Evolutionary conservation across 2,113 vertebrate genomes (phyloP).

Genomic region (Nesogale talazaci): DNA sequence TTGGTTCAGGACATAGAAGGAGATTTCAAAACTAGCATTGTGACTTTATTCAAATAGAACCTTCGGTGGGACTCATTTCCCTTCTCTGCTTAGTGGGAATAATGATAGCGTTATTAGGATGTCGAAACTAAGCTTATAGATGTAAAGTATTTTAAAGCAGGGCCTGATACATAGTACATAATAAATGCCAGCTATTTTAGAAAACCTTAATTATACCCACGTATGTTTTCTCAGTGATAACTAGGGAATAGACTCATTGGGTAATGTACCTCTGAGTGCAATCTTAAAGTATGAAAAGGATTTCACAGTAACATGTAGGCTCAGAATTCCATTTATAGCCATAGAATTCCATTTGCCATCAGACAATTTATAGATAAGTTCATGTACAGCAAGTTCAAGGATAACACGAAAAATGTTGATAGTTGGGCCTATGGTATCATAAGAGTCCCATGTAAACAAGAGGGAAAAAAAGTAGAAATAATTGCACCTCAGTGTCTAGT

Average conservation of each 20-base stretch:
- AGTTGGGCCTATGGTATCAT: neutral
- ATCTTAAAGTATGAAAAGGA: neutral
- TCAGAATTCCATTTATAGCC: neutral
- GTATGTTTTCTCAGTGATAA: neutral
- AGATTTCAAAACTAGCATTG: conserved; percentile 21
- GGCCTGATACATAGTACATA: neutral
- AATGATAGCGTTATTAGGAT: conserved; percentile 4
- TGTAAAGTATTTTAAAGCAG: too few relatives aligned
- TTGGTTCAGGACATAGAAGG: neutral
- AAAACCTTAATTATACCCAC: neutral
- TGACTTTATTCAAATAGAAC: conserved; percentile 48
- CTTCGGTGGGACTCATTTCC: conserved; percentile 11
- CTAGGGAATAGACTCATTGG: neutral
- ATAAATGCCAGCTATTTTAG: conserved; percentile 8
- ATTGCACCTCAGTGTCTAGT: conserved; percentile 12
- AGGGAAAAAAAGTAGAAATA: conserved; percentile 16
- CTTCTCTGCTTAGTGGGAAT: conserved; percentile 31
- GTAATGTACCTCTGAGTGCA: neutral
- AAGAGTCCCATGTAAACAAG: conserved; percentile 33
- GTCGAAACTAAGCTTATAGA: conserved; percentile 31
- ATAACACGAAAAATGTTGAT: conserved; percentile 41
- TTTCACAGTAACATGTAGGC: neutral
- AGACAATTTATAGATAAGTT: conserved; percentile 28
- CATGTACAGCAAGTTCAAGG: conserved; percentile 44
- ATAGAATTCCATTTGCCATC: conserved; percentile 40